Base-by-base conservation (phyloP, 2,113 vertebrate genomes). In the Arenaria interpres region DNA sequence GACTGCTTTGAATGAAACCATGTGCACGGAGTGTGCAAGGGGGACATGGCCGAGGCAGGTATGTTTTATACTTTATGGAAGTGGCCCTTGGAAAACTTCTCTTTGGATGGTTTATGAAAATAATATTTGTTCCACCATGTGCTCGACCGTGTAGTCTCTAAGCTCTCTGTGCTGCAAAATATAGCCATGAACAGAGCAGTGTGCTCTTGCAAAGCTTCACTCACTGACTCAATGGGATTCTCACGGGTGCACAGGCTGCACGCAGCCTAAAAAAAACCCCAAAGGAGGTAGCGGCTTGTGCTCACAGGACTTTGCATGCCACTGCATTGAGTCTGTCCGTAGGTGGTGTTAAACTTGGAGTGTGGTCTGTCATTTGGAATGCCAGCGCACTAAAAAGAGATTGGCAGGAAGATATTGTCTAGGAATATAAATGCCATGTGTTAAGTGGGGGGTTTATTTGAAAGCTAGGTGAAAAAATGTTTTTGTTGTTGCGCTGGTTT, bases 291-390 rank as follows among this genome's bases (percentile, higher is more conserved):
- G 37, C 9, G 5, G 19, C 79, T 86, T 84, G 33, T 89, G 27
- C 69, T 35, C 4, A 1, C 56, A 88, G 67, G 59, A 3, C 46
- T 83, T 93, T 39, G 68, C 37, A 41, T 57, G n/a, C 59, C 71
- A 62, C 7, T 2, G 0, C n/a, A 64, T 48, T 64, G 39, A 75
- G 68, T 84, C 39, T 72, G 3, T 79, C 80, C 1, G 92, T 95
- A 96, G 92, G 91, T 93, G 96, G 90, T 93, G 89, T 56, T 91
- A 89, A 73, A 77, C n/a, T 60, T 83, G 73, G 78, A 96, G 75
- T 75, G 72, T 74, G 78, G 89, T 85, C 94, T 97, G 89, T 79
- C 75, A 85, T 86, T 95, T 48, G 37, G 90, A 76, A 71, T 28
- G 30, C 21, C 88, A 89, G 89, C 60, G 86, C 68, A 68, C 95